A percentile compares a stretch with the other conserved stretches of the same genome.
phyloP scores from a whole-genome alignment of 2,113 vertebrate species.

The Beaufortia kweichowensis region DNA sequence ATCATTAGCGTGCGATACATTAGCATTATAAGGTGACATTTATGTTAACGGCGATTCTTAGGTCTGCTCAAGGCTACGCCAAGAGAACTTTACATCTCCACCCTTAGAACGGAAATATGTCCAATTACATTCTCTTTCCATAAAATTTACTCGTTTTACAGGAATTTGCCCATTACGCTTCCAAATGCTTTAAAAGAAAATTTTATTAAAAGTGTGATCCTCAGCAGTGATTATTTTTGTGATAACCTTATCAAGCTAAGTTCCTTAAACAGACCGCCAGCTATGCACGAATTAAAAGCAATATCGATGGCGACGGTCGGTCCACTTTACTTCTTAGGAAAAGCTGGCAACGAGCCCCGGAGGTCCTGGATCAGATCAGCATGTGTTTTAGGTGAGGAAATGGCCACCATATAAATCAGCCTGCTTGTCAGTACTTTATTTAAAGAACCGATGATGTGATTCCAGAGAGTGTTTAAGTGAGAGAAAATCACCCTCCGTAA shows the following conservation, averaged over 20 bases:
- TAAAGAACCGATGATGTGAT: constrained; percentile 11
- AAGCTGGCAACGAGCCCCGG: neutral
- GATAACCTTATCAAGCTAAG: neutral
- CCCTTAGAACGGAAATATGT: neutral
- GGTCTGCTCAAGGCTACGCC: neutral
- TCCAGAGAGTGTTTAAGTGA: constrained; percentile 23
- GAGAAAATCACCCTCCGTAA: constrained; percentile 21
- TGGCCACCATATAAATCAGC: constrained; percentile 28
- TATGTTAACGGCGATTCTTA: neutral
- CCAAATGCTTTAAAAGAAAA: too few relatives aligned
- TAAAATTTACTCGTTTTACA: neutral
- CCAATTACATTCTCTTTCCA: neutral
- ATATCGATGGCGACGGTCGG: neutral
- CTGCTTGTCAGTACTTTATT: constrained; percentile 47
- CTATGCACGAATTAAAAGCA: neutral
- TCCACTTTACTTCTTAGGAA: neutral
- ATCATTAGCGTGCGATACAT: constrained; percentile 3
- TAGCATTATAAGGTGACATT: neutral
- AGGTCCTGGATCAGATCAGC: neutral
- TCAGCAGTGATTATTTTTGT: neutral
- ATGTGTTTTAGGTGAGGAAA: constrained; percentile 44
- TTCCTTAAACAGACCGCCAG: neutral
- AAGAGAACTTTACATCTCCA: neutral
- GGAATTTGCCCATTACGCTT: neutral
- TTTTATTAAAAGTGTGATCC: neutral